These are phyloP conservation scores for Hydrozoanthus gracilis DNA, from an alignment of 92 coral and sea anemone genomes.

Conservation along the genomic window DNA sequence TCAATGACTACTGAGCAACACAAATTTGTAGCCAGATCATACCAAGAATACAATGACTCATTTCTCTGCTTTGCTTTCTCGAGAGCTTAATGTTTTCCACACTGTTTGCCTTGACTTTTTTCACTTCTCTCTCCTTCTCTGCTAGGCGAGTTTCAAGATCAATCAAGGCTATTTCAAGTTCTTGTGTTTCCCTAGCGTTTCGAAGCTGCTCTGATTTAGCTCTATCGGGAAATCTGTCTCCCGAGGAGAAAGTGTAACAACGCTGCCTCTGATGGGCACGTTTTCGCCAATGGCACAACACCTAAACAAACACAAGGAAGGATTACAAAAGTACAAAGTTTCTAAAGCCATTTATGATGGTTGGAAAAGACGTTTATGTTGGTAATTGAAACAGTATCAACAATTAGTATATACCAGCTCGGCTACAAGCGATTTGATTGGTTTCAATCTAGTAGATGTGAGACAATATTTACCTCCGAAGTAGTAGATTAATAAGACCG, in stretches of 20 bases:
- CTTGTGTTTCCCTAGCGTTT: neutral
- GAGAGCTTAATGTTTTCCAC: neutral
- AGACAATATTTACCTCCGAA: too few relatives aligned
- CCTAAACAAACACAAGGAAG: neutral
- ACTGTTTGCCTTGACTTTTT: neutral
- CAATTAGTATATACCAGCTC: too few relatives aligned
- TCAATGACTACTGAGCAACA: neutral
- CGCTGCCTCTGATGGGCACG: neutral
- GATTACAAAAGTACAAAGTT: neutral
- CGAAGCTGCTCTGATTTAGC: neutral
- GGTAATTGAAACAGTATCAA: too few relatives aligned
- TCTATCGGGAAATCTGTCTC: neutral
- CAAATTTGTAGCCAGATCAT: neutral
- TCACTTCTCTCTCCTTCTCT: slow-evolving; percentile 15
- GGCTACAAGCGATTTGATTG: too few relatives aligned
- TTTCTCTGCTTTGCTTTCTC: neutral
- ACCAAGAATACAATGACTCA: neutral
- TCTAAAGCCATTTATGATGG: too few relatives aligned
- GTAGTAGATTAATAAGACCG: too few relatives aligned
- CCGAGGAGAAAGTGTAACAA: neutral
- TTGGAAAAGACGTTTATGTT: too few relatives aligned
- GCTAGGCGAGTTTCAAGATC: neutral
- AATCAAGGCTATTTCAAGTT: neutral
- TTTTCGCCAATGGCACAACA: slow-evolving; percentile 36
- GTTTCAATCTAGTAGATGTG: too few relatives aligned